Evolutionary conservation across 2,797 vertebrate genomes (phyloP).

Genomic region (Ptychobarbus kaznakovi): DNA sequence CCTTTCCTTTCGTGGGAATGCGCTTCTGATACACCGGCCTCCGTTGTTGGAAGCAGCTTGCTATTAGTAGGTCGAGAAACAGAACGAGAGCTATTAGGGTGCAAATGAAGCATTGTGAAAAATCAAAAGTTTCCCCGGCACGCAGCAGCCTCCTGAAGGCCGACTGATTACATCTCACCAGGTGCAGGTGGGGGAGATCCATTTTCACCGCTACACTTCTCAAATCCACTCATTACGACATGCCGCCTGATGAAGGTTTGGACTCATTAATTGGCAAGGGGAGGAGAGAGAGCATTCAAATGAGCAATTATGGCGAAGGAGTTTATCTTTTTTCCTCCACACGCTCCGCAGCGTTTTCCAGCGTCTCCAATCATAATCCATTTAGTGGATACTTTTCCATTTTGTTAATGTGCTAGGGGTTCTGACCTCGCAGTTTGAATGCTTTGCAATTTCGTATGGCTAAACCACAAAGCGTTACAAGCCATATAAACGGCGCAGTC

Average conservation of each 20-base stretch:
- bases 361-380: constrained; percentile 54
- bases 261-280: constrained; percentile 65
- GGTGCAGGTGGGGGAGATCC: constrained; percentile 68
- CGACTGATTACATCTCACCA: constrained; percentile 74
- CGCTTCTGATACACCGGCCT: constrained; percentile 63
- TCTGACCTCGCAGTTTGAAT: constrained; percentile 51
- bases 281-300: constrained; percentile 61
- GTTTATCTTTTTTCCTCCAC: constrained; percentile 62
- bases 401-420: constrained; percentile 55
- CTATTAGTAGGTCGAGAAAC: constrained; percentile 64
- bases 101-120: constrained; percentile 77
- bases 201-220: constrained; percentile 68
- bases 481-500: background rate
- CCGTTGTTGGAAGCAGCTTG: constrained; percentile 74
- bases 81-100: constrained; percentile 71
- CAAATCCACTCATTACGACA: constrained; percentile 72
- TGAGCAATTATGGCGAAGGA: constrained; percentile 67
- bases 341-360: constrained; percentile 53
- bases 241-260: constrained; percentile 70
- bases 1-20: constrained; percentile 33
- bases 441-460: constrained; percentile 26
- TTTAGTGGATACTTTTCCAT: constrained; percentile 51
- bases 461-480: background rate
- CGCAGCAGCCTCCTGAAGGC: constrained; percentile 71
- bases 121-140: constrained; percentile 71